phyloP scores from a whole-genome alignment of 2,888 invertebrate species.

The Dynastes tityus region DNA sequence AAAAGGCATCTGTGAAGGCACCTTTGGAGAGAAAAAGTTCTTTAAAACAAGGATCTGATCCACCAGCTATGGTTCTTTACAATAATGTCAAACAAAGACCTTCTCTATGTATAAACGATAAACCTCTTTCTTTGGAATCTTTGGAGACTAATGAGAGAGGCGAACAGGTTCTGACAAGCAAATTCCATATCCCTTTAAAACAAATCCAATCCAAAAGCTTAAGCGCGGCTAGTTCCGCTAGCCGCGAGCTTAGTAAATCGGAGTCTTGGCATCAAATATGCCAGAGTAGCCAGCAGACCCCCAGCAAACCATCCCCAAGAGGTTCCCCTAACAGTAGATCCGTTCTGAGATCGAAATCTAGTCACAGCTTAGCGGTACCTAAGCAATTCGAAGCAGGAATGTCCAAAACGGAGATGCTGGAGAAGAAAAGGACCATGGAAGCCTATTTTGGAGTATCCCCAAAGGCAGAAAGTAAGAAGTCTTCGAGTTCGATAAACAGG shows the following conservation, averaged over 20 bases:
- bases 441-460: slow-evolving; percentile 77
- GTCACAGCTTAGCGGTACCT: slow-evolving; percentile 81
- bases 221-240: not conserved
- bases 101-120: slow-evolving; percentile 61
- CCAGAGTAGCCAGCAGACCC: slow-evolving; percentile 64
- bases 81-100: slow-evolving; percentile 65
- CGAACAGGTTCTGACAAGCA: slow-evolving; percentile 69
- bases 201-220: slow-evolving; percentile 36
- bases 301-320: slow-evolving; percentile 66
- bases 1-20: not conserved
- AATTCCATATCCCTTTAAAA: slow-evolving; percentile 69
- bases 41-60: not conserved
- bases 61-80: slow-evolving; percentile 44
- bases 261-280: slow-evolving; percentile 87
- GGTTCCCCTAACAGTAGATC: slow-evolving; percentile 70
- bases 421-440: slow-evolving; percentile 82
- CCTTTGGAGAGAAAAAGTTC: slow-evolving; percentile 3
- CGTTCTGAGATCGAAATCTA: slow-evolving; percentile 79
- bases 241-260: slow-evolving; percentile 75
- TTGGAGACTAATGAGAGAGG: slow-evolving; percentile 67
- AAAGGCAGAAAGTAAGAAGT: slow-evolving; percentile 55
- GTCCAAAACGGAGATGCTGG: slow-evolving; percentile 76
- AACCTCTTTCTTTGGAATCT: slow-evolving; percentile 55
- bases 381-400: slow-evolving; percentile 88
- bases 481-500: slow-evolving; percentile 66